These are phyloP conservation scores for Enteromius fasciolatus DNA, from an alignment of 2,797 vertebrate species.

Conservation along the genomic window DNA sequence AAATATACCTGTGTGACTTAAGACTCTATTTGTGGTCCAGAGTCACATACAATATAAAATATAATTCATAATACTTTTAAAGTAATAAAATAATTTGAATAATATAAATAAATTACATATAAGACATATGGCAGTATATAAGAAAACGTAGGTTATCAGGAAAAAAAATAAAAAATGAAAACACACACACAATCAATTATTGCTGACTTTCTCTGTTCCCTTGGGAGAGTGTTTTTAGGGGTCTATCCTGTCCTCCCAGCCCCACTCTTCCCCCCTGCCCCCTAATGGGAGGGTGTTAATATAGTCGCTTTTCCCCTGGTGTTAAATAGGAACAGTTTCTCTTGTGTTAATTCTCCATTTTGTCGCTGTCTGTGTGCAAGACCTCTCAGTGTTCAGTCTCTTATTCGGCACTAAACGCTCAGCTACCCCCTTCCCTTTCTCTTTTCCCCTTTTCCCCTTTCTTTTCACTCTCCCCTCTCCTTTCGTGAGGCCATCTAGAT, in stretches of 20 bases:
- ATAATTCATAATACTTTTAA: not conserved
- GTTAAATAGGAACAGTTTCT: slow-evolving; percentile 98
- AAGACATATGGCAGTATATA: not conserved
- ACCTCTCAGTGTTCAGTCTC: slow-evolving; percentile 88
- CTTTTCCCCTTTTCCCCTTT: slow-evolving; percentile 80
- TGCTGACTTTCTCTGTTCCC: slow-evolving; percentile 57
- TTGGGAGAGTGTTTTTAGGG: slow-evolving; percentile 40
- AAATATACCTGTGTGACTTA: not conserved
- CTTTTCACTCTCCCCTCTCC: slow-evolving; percentile 75
- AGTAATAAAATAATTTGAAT: not conserved
- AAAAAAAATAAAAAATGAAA: not conserved
- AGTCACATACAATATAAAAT: not conserved
- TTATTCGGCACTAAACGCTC: slow-evolving; percentile 83
- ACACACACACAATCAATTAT: slow-evolving; percentile 35
- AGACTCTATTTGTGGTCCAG: not conserved
- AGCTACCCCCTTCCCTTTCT: slow-evolving; percentile 64
- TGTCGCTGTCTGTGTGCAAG: slow-evolving; percentile 87
- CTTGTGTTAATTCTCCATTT: slow-evolving; percentile 98
- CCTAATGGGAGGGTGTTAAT: slow-evolving; percentile 81
- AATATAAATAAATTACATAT: not conserved
- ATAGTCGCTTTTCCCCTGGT: slow-evolving; percentile 90
- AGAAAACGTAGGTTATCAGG: not conserved
- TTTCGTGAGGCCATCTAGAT: slow-evolving; percentile 89
- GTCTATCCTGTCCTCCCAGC: slow-evolving; percentile 33
- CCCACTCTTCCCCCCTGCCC: slow-evolving; percentile 37